Base-by-base conservation (phyloP, 2,888 invertebrate species). In the Apotomis betuletana region DNA sequence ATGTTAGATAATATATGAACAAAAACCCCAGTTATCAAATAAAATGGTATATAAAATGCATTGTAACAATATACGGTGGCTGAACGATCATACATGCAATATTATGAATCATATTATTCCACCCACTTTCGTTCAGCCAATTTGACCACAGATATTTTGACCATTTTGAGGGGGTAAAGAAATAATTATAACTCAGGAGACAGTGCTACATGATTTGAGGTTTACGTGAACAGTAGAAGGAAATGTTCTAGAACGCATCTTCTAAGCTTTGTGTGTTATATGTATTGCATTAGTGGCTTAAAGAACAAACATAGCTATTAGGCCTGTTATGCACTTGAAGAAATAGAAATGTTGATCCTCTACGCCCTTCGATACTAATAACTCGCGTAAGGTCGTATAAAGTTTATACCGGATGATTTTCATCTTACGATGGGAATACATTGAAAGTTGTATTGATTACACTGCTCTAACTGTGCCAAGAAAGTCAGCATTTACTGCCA, bases 221-320 rank as follows among this genome's bases (percentile, higher is more conserved):
- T 41, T 55, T 55, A 2, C 65, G 60, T 70, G 55, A 60, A 70
- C 70, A 70, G 70, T 70, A 60, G 65, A 55, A 65, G 59, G 46
- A 54, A 27, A 12, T 10, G 13, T n/a, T 9, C 49, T 9, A 49
- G 10, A 49, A 9, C 49, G 10, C 3, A 9, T 49, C 9, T 49
- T 10, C 9, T 6, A 10, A 49, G 6, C 9, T 49, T 9, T 9
- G 9, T 27, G 27, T 27, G 27, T 27, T 27, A 27, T 27, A 27
- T 27, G 27, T 27, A 27, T 2, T 1, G 27, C 27, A 27, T 27
- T 27, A 27, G 27, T 27, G 49, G 49, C 49, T 6, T 49, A 49
- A 49, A 49, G 49, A 9, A 49, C 12, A 49, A 41, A 41, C 27
- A 41, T 41, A 41, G 41, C 5, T 44, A 27, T 2, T 27, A 27